Evolutionary conservation across 2,888 invertebrate species (phyloP).

Genomic region (Empis stercorea): DNA sequence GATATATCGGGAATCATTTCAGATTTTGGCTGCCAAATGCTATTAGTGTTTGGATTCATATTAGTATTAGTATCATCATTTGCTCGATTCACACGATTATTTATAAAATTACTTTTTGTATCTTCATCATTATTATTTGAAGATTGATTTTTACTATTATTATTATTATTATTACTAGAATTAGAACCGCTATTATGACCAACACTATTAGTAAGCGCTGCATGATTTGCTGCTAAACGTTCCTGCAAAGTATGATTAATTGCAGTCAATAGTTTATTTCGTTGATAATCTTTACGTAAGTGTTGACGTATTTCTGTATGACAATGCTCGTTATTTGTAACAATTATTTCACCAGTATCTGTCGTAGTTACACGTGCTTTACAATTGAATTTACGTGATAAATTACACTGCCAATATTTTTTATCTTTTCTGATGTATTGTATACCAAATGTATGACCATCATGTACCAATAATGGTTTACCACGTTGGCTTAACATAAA

Average conservation of each 20-base stretch:
- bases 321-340: constrained; percentile 37
- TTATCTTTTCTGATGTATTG: constrained; percentile 38
- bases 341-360: constrained; percentile 32
- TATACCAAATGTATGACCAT: constrained; percentile 36
- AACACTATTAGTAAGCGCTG: too few species aligned
- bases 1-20: constrained; percentile 7
- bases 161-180: too few species aligned
- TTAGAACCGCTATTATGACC: constrained; percentile 1
- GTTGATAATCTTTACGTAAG: constrained; percentile 36
- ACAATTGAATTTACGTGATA: constrained; percentile 37
- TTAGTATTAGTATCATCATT: not conserved
- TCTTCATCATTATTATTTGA: constrained; percentile 6
- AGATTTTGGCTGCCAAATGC: not conserved
- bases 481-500: constrained; percentile 38
- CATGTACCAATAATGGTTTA: constrained; percentile 35
- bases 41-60: not conserved
- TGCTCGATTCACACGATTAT: not conserved
- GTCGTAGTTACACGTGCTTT: constrained; percentile 37
- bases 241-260: not conserved
- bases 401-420: constrained; percentile 38
- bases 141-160: constrained; percentile 9
- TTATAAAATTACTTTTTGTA: constrained; percentile 3
- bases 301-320: constrained; percentile 38
- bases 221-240: not conserved
- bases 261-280: constrained; percentile 35